Conservation (phyloP, 2,888 invertebrate genomes). For the Cheilosia soror region DNA sequence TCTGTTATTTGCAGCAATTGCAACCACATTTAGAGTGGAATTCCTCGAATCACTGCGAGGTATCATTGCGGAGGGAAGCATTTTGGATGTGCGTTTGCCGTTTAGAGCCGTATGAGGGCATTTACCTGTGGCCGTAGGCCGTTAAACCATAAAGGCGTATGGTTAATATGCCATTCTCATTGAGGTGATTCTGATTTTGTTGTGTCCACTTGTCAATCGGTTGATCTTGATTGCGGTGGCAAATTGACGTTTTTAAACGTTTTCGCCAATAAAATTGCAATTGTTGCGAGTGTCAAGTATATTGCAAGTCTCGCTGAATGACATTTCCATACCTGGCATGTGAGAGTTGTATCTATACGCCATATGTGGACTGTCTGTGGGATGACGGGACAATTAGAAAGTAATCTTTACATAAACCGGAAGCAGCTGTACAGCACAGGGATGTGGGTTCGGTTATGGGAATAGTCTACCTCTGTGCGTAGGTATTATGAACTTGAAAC, state of each 20-base stretch:
- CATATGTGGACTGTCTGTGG: not conserved
- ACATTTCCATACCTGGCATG: conserved; percentile 14
- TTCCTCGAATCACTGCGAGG: conserved; percentile 72
- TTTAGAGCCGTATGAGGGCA: conserved; percentile 36
- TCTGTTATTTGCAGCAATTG: conserved; percentile 73
- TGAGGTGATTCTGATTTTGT: conserved; percentile 43
- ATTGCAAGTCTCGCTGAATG: conserved; percentile 25
- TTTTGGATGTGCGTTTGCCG: conserved; percentile 42
- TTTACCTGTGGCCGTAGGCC: conserved; percentile 41
- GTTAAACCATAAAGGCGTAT: conserved; percentile 38
- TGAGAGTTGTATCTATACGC: not conserved
- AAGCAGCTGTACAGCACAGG: not conserved
- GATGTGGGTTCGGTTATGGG: too few species aligned
- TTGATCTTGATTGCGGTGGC: conserved; percentile 57
- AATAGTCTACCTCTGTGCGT: too few species aligned
- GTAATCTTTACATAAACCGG: not conserved
- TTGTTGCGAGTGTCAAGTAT: conserved; percentile 19
- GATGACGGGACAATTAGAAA: not conserved
- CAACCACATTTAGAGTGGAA: conserved; percentile 73
- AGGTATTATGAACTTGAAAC: too few species aligned
- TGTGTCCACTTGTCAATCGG: conserved; percentile 67
- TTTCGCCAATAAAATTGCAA: conserved; percentile 50
- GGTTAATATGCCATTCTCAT: conserved; percentile 58
- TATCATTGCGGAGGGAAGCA: conserved; percentile 59
- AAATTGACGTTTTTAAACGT: conserved; percentile 64